Conservation (phyloP, 2,113 vertebrate species). For the Melanocharis versteri region DNA sequence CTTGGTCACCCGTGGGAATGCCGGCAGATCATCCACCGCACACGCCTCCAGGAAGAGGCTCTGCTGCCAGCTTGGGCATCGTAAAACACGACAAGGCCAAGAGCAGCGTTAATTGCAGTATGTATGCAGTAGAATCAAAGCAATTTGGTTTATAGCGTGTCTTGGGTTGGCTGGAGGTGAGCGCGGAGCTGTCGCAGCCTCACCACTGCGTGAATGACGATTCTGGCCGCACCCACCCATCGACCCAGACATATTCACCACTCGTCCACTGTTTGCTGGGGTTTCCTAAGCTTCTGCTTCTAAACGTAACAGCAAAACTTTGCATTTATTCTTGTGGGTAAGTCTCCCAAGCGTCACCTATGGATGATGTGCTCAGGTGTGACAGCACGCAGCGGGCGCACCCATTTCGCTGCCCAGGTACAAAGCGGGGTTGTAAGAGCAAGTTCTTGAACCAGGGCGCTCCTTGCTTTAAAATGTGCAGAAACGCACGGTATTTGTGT, state of each 20-base stretch:
- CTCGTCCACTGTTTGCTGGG: rapidly evolving
- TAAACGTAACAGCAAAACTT: neutral
- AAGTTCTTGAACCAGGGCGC: neutral
- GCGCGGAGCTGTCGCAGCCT: rapidly evolving
- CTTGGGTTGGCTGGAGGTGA: rapidly evolving
- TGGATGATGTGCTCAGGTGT: neutral
- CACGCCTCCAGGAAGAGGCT: neutral
- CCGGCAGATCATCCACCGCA: rapidly evolving
- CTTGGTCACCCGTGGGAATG: neutral
- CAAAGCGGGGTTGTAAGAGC: rapidly evolving
- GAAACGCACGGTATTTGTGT: rapidly evolving
- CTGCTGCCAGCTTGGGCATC: neutral
- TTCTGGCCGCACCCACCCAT: rapidly evolving
- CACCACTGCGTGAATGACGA: rapidly evolving
- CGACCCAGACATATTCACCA: rapidly evolving
- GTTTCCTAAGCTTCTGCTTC: neutral
- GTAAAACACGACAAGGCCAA: rapidly evolving
- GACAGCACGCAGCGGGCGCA: rapidly evolving
- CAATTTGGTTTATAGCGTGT: rapidly evolving
- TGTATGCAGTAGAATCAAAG: rapidly evolving
- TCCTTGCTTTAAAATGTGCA: rapidly evolving
- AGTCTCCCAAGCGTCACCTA: too few relatives aligned
- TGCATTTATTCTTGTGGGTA: neutral
- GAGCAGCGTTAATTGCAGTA: too few relatives aligned
- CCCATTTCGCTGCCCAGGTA: rapidly evolving